Evolutionary conservation across 1,140 invertebrate species (phyloP), one percentile per base, ranked within the genome.

Genomic region (Diabrotica virgifera): DNA sequence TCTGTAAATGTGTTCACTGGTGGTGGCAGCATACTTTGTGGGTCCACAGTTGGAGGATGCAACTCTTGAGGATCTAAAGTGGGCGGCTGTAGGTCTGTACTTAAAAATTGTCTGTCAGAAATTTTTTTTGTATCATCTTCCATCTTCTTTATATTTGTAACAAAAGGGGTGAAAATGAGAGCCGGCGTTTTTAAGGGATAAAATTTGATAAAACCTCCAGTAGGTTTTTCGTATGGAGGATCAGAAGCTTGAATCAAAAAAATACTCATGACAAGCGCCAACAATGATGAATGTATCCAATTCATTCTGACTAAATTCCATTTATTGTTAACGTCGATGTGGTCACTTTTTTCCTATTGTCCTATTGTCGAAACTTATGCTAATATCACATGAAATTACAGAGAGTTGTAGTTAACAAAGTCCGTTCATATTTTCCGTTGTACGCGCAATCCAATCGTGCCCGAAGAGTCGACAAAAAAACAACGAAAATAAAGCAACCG

Each of bases 161-260:
- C 40, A n/a, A 46, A 46, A 46, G 40, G 40, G 8, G 40, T 46
- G 46, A 14, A 14, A 55, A 24, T 10, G 10, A 24, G 53, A 55
- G 13, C 57, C 5, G 36, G 11, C 12, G 10, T 59, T 13, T 12
- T 54, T 12, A 67, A 46, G 36, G 68, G 68, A 36, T 62, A 59
- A 61, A 56, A 63, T 40, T 71, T 63, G 10, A 73, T 53, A 51
- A 76, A 67, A 57, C 52, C 65, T 14, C 66, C 70, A 14, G 69
- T 40, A 12, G 60, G 62, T 53, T 65, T 72, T 46, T 74, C 72
- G 50, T 65, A 70, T 35, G 77, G 77, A 13, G 77, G 77, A 68
- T 79, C 77, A 37, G 74, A 70, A 36, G 77, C 77, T 66, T 77
- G 77, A 56, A 77, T 79, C 56, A 79, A 68, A 63, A 79, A 77